Base-by-base conservation (phyloP, 2,888 invertebrate species). In the Balanococcus diminutus region DNA sequence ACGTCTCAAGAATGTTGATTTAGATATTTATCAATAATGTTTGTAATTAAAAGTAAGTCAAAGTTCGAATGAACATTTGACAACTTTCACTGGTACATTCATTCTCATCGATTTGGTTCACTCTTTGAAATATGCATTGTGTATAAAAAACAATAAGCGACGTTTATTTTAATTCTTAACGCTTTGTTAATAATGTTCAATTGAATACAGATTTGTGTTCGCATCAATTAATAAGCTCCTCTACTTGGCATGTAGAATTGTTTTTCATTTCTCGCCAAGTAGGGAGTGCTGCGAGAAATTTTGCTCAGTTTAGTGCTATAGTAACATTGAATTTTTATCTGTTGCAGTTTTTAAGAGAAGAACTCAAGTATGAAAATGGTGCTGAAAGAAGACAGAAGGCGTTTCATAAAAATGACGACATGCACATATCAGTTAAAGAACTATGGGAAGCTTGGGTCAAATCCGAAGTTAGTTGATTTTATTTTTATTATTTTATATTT, bases 371-470 rank as follows among this genome's bases (percentile, higher is more conserved):
- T 90, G 96, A 97, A 90, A 96, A 97, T 88, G 96, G 97, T 1
- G 95, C 96, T 88, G 97, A 97, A 90, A 94, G 95, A 89, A 92
- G 98, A 86, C 98, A 98, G 90, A 94, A 95, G 87, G 96, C 95
- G 67, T 99, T 99, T 91, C 99, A 99, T 91, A 95, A 95, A 89
- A 96, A 98, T 90, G 98, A 99, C 91, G 98, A 99, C 90, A 97
- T 96, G 93, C 97, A 98, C 89, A 98, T 99, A 89, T 98, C 97
- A 9, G 98, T 98, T 86, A 95, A 96, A 89, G 99, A 99, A 90
- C 91, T 99, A 46, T 99, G 99, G 99, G 96, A 96, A 89, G 95
- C 96, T 6, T 99, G 99, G 99, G 92, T 96, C 81, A 92, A 94
- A 88, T 98, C 98, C 1, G 96, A 96, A 93, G 96, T 96, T 89